Conservation (phyloP, 2,113 vertebrate genomes). For the Spea multiplicata region DNA sequence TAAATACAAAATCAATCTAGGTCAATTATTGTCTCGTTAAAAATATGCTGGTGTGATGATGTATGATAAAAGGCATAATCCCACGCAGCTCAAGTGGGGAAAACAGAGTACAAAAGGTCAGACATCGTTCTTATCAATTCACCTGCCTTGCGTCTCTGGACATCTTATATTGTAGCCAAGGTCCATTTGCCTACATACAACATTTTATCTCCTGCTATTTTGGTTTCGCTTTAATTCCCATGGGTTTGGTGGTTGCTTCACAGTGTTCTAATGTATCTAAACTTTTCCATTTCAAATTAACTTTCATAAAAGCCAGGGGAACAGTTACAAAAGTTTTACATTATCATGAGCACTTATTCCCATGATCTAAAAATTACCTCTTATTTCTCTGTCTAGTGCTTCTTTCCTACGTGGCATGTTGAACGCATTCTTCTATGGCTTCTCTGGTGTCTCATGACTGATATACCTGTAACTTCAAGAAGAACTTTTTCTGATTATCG, state of each 20-base stretch:
- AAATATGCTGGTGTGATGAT: too few relatives aligned
- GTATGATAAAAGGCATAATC: too few relatives aligned
- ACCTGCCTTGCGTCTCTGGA: constrained; percentile 4
- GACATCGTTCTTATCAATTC: not conserved
- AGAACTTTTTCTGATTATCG: too few relatives aligned
- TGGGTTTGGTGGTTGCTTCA: constrained; percentile 51
- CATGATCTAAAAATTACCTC: constrained; percentile 30
- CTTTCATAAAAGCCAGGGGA: constrained; percentile 49
- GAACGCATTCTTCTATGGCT: not conserved
- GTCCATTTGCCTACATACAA: constrained; percentile 39
- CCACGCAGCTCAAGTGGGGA: too few relatives aligned
- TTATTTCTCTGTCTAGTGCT: constrained; percentile 37
- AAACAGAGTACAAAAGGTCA: not conserved
- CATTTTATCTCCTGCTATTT: constrained; percentile 56
- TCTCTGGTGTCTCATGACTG: too few relatives aligned
- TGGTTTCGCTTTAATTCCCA: constrained; percentile 58
- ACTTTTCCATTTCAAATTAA: constrained; percentile 56
- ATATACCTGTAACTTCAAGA: too few relatives aligned
- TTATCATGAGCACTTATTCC: constrained; percentile 48
- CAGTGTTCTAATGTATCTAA: constrained; percentile 61
- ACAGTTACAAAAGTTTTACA: constrained; percentile 50
- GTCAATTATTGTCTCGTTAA: too few relatives aligned
- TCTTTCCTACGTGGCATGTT: constrained; percentile 24
- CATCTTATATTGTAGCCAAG: constrained; percentile 18
- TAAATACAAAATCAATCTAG: too few relatives aligned